phyloP scores from a whole-genome alignment of 1,140 invertebrate species.

The Scaptomyza graminum region DNA sequence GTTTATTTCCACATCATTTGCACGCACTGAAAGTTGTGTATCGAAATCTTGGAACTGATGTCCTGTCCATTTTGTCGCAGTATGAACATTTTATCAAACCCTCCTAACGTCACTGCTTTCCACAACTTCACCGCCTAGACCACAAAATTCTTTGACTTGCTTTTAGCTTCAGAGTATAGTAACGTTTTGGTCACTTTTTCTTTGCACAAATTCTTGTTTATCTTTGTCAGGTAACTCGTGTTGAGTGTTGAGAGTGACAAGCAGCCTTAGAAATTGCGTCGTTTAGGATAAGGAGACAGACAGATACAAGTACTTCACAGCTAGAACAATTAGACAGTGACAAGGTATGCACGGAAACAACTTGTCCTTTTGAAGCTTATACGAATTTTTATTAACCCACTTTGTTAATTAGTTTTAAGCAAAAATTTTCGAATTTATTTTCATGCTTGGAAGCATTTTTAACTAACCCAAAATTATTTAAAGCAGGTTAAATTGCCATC shows the following conservation, averaged over 20 bases:
- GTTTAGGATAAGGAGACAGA: conserved; percentile 8
- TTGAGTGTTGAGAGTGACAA: conserved; percentile 65
- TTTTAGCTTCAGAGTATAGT: conserved; percentile 63
- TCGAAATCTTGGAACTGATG: conserved; percentile 24
- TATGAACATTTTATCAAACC: conserved; percentile 41
- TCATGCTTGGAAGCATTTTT: too few species aligned
- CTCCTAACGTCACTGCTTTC: not conserved
- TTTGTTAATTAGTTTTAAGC: conserved; percentile 15
- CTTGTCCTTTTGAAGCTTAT: not conserved
- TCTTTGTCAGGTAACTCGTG: conserved; percentile 61
- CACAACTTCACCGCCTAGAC: conserved; percentile 41
- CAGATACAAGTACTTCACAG: conserved; percentile 55
- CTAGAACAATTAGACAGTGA: conserved; percentile 62
- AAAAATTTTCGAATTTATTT: not conserved
- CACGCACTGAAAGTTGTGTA: conserved; percentile 47
- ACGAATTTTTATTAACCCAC: not conserved
- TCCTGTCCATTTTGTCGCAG: conserved; percentile 47
- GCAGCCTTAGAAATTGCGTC: conserved; percentile 21
- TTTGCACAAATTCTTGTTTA: conserved; percentile 63
- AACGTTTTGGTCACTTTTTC: conserved; percentile 54
- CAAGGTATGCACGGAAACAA: not conserved
- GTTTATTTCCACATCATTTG: conserved; percentile 77
- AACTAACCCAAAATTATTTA: too few species aligned
- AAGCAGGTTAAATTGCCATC: too few species aligned
- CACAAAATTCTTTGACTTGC: conserved; percentile 79